Conservation (phyloP, 64 coral and sea anemone genomes). For the Actinia equina region DNA sequence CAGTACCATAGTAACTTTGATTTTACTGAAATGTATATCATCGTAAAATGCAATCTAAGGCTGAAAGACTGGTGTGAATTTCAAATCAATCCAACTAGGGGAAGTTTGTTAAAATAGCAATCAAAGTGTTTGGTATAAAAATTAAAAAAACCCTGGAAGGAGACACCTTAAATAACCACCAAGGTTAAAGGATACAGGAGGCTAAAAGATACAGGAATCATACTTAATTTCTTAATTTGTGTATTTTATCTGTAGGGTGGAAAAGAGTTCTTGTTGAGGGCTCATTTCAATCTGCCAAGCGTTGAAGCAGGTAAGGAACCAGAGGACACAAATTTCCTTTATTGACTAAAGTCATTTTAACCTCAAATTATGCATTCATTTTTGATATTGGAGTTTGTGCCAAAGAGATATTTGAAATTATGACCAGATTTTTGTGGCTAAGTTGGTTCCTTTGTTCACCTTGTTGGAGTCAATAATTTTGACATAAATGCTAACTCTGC, state of each 20-base stretch:
- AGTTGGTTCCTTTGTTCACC: too few relatives aligned
- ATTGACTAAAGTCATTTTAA: neutral
- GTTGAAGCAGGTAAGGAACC: slow-evolving; percentile 80
- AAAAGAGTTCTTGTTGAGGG: slow-evolving; percentile 96
- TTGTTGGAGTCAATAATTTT: too few relatives aligned
- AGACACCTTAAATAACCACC: neutral
- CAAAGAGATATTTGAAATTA: too few relatives aligned
- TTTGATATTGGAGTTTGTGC: too few relatives aligned
- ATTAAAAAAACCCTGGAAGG: too few relatives aligned
- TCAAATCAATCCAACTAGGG: too few relatives aligned
- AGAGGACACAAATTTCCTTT: neutral
- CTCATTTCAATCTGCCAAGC: slow-evolving; percentile 94
- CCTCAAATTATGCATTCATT: neutral
- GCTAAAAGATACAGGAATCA: neutral
- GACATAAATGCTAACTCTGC: too few relatives aligned
- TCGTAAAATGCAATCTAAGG: neutral
- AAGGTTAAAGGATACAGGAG: too few relatives aligned
- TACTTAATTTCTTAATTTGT: neutral
- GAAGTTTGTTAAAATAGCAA: too few relatives aligned
- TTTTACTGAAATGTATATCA: neutral
- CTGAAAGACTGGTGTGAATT: neutral
- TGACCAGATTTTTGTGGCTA: too few relatives aligned
- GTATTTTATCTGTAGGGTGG: slow-evolving; percentile 62
- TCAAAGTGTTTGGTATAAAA: too few relatives aligned
- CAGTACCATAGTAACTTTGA: neutral